These are phyloP conservation scores for Leptinotarsa lineolata DNA, from an alignment of 1,140 invertebrate genomes.

Conservation along the genomic window DNA sequence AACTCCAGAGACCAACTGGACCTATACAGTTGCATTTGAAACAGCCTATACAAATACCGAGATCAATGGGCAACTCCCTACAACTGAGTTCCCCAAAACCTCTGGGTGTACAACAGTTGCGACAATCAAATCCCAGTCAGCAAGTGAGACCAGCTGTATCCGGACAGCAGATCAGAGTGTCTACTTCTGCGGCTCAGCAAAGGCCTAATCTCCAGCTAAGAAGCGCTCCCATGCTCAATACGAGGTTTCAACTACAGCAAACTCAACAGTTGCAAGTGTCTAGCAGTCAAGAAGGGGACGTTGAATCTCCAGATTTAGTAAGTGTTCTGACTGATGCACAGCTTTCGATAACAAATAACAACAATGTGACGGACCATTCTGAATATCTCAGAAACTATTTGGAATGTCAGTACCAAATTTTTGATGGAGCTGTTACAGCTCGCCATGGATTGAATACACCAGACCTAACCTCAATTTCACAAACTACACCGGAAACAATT, in stretches of 20 bases:
- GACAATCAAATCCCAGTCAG: neutral
- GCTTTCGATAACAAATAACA: too few species aligned
- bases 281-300: neutral
- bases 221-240: neutral
- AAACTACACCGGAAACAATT: too few species aligned
- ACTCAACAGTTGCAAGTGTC: constrained; percentile 16
- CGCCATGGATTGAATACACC: too few species aligned
- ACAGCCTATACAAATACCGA: neutral
- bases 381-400: too few species aligned
- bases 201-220: neutral
- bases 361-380: too few species aligned
- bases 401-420: too few species aligned
- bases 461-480: too few species aligned
- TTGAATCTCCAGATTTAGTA: neutral
- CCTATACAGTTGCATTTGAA: neutral
- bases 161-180: neutral
- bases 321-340: neutral
- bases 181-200: neutral
- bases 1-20: neutral
- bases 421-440: too few species aligned
- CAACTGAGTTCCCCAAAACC: neutral
- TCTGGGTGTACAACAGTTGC: neutral
- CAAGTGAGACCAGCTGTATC: neutral
- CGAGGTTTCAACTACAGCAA: neutral
- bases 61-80: neutral